Conservation (phyloP, 2,113 vertebrate species). For the Lates calcarifer region DNA sequence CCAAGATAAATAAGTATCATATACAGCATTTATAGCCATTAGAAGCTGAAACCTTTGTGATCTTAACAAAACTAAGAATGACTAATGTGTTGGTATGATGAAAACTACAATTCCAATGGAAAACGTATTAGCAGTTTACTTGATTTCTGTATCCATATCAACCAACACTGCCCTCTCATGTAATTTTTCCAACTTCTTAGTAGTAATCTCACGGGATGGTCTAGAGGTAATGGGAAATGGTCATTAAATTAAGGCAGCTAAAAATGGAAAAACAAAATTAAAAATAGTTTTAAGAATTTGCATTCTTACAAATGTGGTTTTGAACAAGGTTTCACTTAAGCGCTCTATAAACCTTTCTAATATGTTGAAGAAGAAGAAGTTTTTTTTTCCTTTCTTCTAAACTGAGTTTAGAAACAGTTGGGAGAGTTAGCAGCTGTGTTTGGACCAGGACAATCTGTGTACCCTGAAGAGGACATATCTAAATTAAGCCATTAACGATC, state of each 20-base stretch:
- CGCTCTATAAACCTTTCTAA: background rate
- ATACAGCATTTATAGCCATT: background rate
- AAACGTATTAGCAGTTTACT: background rate
- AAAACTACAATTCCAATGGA: background rate
- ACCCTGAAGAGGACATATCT: slow-evolving; percentile 43
- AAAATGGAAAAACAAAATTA: background rate
- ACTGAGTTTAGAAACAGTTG: slow-evolving; percentile 9
- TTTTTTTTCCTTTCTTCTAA: background rate
- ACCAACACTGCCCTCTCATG: background rate
- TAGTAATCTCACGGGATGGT: background rate
- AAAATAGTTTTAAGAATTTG: background rate
- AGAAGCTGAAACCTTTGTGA: background rate
- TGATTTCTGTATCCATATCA: background rate
- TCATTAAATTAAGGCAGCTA: background rate
- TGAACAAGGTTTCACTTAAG: background rate
- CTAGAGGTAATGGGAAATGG: background rate
- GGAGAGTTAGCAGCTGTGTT: slow-evolving; percentile 70
- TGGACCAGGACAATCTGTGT: slow-evolving; percentile 34
- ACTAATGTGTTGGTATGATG: background rate
- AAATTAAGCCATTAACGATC: slow-evolving; percentile 35
- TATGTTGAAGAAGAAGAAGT: background rate
- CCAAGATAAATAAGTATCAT: background rate
- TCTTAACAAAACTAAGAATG: background rate
- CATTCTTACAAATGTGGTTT: background rate
- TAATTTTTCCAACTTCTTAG: background rate